Percentiles rank a stretch among this genome's conserved stretches.
Conservation (phyloP, 2,113 vertebrate genomes). For the Etia nguti region DNA sequence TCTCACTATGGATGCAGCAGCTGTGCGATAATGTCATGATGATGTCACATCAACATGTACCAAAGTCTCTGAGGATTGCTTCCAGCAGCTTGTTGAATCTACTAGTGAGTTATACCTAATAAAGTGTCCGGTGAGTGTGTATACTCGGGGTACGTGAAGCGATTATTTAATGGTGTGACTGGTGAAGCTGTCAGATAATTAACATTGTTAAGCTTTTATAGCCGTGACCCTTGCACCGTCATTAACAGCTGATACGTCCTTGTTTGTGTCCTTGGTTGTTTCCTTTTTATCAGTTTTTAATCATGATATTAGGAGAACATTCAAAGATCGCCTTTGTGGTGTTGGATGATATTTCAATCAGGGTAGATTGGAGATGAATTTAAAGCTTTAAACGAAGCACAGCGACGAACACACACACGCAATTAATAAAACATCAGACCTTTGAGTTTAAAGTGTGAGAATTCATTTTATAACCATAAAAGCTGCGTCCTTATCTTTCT, state of each 20-base stretch:
- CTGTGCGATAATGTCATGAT: not conserved
- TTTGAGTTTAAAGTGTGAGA: not conserved
- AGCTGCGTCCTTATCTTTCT: not conserved
- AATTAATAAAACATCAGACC: not conserved
- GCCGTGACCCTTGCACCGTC: not conserved
- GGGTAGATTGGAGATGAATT: not conserved
- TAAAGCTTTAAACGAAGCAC: not conserved
- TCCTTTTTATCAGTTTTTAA: not conserved
- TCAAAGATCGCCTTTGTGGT: not conserved
- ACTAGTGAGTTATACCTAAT: not conserved
- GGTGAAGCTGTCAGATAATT: not conserved
- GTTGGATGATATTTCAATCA: not conserved
- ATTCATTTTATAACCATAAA: not conserved
- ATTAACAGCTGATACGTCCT: not conserved
- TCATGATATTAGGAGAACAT: not conserved
- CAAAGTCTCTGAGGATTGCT: not conserved
- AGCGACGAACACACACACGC: accelerated
- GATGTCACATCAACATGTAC: not conserved
- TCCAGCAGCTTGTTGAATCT: not conserved
- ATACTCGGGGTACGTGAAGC: not conserved
- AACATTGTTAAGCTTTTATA: not conserved
- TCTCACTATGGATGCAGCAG: not conserved
- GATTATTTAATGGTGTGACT: not conserved
- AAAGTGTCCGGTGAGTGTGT: not conserved
- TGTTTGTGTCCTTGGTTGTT: not conserved